A percentile compares a stretch with the other conserved stretches of the same genome.
These are phyloP conservation scores for Nanorana parkeri DNA, from an alignment of 2,113 vertebrate species.

Conservation along the genomic window DNA sequence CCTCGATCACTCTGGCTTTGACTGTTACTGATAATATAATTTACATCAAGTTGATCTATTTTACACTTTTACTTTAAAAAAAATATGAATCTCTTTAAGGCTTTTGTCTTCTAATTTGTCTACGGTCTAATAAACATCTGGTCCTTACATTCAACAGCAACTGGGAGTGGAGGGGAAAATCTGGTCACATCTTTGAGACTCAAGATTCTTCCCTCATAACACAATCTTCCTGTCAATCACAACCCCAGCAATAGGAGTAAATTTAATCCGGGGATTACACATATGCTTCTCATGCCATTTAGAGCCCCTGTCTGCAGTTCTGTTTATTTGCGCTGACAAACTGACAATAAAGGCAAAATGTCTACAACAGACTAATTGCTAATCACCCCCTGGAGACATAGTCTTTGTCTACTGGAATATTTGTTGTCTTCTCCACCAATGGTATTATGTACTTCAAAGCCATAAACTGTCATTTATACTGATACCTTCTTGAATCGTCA, in stretches of 20 bases:
- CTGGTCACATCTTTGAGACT: background rate
- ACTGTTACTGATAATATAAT: too few relatives aligned
- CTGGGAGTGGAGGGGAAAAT: background rate
- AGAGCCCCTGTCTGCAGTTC: slow-evolving; percentile 1
- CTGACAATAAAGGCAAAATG: slow-evolving; percentile 23
- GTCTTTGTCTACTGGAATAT: slow-evolving; percentile 2
- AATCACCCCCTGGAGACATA: slow-evolving; percentile 11
- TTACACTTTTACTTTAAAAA: too few relatives aligned
- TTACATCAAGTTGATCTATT: too few relatives aligned
- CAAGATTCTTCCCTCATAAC: background rate
- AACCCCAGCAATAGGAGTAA: background rate
- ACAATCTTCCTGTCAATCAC: slow-evolving; percentile 19
- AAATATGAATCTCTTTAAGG: too few relatives aligned
- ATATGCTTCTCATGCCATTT: background rate
- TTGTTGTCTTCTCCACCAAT: background rate
- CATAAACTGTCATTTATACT: background rate
- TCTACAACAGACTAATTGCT: slow-evolving; percentile 4
- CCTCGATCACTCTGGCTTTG: too few relatives aligned
- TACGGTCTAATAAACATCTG: background rate
- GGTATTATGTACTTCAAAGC: slow-evolving; percentile 17
- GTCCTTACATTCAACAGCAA: background rate
- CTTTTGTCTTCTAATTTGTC: too few relatives aligned
- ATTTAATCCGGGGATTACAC: slow-evolving; percentile 22
- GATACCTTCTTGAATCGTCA: too few relatives aligned
- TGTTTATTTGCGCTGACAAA: slow-evolving; percentile 32